phyloP scores from a whole-genome alignment of 2,888 invertebrate genomes.

The Polylopha cassiicola region DNA sequence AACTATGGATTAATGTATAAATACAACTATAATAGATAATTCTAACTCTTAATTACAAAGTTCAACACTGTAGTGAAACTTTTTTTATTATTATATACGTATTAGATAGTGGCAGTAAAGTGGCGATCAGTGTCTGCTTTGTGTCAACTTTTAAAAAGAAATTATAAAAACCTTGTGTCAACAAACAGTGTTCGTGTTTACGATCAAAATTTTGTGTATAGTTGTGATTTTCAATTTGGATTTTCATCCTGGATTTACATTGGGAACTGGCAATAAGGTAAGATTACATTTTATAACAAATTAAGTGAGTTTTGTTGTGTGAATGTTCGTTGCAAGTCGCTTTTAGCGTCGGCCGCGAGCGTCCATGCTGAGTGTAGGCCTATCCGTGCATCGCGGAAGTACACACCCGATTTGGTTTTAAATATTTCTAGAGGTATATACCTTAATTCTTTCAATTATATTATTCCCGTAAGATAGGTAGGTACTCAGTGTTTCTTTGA shows the following conservation, averaged over 20 bases:
- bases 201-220: slow-evolving; percentile 41
- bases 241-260: slow-evolving; percentile 54
- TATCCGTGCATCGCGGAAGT: slow-evolving; percentile 21
- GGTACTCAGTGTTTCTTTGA: no score
- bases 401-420: slow-evolving; percentile 6
- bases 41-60: no score
- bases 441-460: slow-evolving; percentile 4
- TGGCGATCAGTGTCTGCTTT: no score
- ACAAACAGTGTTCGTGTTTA: slow-evolving; percentile 32
- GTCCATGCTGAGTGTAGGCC: slow-evolving; percentile 21
- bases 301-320: slow-evolving; percentile 17
- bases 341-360: slow-evolving; percentile 9
- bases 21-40: no score
- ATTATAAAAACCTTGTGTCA: slow-evolving; percentile 25
- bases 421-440: slow-evolving; percentile 10
- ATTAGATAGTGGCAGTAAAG: slow-evolving; percentile 2
- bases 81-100: not conserved
- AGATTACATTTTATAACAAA: slow-evolving; percentile 25
- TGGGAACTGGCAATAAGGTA: slow-evolving; percentile 56
- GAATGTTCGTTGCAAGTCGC: slow-evolving; percentile 29
- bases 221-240: slow-evolving; percentile 50
- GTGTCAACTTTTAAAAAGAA: slow-evolving; percentile 21
- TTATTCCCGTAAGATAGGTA: no score
- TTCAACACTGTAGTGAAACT: no score
- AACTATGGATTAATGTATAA: no score